A percentile compares a stretch with the other conserved stretches of the same genome.
Evolutionary conservation across 1,140 invertebrate genomes (phyloP).

Genomic region (Drosophila rufa): DNA sequence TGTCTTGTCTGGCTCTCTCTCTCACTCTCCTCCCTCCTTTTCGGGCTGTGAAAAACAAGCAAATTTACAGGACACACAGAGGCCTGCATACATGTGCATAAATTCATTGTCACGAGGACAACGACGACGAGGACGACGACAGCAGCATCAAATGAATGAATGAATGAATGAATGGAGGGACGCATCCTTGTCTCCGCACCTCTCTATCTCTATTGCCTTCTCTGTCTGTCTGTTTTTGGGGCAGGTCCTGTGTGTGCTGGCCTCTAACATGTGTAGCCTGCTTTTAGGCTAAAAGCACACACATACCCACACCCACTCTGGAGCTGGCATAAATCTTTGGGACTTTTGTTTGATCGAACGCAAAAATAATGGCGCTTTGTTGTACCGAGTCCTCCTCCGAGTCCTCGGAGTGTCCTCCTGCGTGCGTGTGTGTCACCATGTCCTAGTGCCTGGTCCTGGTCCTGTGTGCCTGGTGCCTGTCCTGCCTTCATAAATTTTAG

Average conservation of each 20-base stretch:
- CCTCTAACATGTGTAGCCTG: slow-evolving; percentile 67
- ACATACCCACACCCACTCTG: slow-evolving; percentile 15
- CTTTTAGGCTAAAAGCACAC: slow-evolving; percentile 72
- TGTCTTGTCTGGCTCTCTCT: slow-evolving; percentile 28
- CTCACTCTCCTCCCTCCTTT: not conserved
- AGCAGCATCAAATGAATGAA: slow-evolving; percentile 74
- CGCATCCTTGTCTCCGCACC: slow-evolving; percentile 12
- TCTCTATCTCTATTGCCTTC: slow-evolving; percentile 27
- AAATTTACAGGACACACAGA: slow-evolving; percentile 55
- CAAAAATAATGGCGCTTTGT: slow-evolving; percentile 80
- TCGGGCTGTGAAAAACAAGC: slow-evolving; percentile 52
- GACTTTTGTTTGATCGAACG: slow-evolving; percentile 80
- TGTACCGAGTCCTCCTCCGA: slow-evolving; percentile 20
- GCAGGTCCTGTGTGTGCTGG: slow-evolving; percentile 30
- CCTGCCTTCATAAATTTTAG: slow-evolving; percentile 59
- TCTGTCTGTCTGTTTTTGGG: slow-evolving; percentile 13
- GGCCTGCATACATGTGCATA: slow-evolving; percentile 65
- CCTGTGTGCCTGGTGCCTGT: slow-evolving; percentile 18
- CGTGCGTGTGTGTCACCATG: slow-evolving; percentile 17
- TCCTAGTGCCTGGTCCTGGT: slow-evolving; percentile 5
- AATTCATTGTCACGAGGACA: slow-evolving; percentile 72
- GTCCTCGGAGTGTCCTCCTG: not conserved
- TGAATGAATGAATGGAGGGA: slow-evolving; percentile 71
- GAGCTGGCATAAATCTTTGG: slow-evolving; percentile 68
- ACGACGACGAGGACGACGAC: slow-evolving; percentile 40